Evolutionary conservation across 2,797 vertebrate genomes (phyloP), one percentile per base, ranked within the genome.

Genomic region (Triplophysa yarkandensis): DNA sequence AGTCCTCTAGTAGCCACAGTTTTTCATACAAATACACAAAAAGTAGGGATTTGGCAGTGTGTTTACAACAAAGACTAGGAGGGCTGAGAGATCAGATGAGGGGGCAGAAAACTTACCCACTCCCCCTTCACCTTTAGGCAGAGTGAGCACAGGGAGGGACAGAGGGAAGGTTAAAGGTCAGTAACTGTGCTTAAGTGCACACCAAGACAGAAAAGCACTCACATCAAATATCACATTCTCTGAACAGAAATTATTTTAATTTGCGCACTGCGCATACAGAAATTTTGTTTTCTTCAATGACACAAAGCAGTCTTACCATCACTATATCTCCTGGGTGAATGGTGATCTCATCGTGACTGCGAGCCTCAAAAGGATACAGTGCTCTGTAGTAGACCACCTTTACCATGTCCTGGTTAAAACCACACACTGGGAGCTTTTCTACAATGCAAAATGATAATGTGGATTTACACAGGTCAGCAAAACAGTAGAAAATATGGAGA

Each of bases 331-430:
- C 97, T 0, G 97, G 97, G 43, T 95, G 89, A 83, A 99, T 98
- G 9, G 92, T 95, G 92, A 99, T 97, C 88, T 99, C 97, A 62
- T 99, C 97, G 0, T 95, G 97, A 85, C 97, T 99, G 84, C 97
- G 94, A 57, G 97, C 95, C 30, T 98, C 96, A 77, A 99, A 99
- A 1, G 96, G 97, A 82, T 99, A 99, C 1, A 99, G 86, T 3
- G 96, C 94, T 79, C 96, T 90, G 81, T 99, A 99, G 91, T 96
- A 98, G 7, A 98, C 96, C 87, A 99, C 94, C 89, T 95, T 98
- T 69, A 95, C 92, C 77, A 90, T 93, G 78, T 95, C 95, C 84
- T 93, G 94, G 69, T 93, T 89, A 72, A 94, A 93, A 85, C 92
- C 89, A 7, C 90, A 88, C 81, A 91, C 84, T 2, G 93, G 88